These are phyloP conservation scores for Lordiphosa fenestrarum DNA, from an alignment of 2,888 invertebrate genomes.

Conservation along the genomic window DNA sequence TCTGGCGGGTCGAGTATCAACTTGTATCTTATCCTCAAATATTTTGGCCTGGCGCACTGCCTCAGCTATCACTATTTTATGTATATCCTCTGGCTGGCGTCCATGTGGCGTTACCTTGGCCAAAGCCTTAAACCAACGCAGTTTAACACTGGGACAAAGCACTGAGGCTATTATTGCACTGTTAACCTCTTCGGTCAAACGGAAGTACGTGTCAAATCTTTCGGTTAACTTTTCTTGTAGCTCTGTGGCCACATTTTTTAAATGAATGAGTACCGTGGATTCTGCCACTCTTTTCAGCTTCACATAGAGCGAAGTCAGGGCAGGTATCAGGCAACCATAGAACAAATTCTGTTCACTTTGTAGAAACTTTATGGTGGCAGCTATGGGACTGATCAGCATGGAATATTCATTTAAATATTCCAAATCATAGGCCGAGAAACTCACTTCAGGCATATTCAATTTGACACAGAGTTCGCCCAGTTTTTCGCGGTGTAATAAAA, in stretches of 20 bases:
- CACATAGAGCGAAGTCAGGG: conserved; percentile 35
- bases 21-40: conserved; percentile 12
- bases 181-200: conserved; percentile 27
- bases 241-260: conserved; percentile 22
- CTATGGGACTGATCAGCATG: conserved; percentile 33
- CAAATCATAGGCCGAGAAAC: conserved; percentile 31
- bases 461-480: conserved; percentile 27
- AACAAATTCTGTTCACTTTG: conserved; percentile 30
- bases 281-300: conserved; percentile 36
- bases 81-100: conserved; percentile 28
- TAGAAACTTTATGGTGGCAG: conserved; percentile 34
- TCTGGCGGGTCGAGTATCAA: too few species aligned
- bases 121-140: conserved; percentile 40
- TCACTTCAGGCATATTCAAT: conserved; percentile 28
- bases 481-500: conserved; percentile 31
- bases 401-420: conserved; percentile 40
- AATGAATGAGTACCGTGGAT: conserved; percentile 13
- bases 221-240: conserved; percentile 22
- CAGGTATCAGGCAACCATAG: conserved; percentile 39
- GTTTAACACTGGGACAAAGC: conserved; percentile 34
- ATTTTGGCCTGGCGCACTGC: conserved; percentile 36
- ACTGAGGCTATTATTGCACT: conserved; percentile 39
- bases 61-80: conserved; percentile 30
- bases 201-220: conserved; percentile 19
- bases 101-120: conserved; percentile 15